These are phyloP conservation scores for Nipponacmea schrenckii DNA, from an alignment of 2,888 invertebrate species.

Conservation along the genomic window DNA sequence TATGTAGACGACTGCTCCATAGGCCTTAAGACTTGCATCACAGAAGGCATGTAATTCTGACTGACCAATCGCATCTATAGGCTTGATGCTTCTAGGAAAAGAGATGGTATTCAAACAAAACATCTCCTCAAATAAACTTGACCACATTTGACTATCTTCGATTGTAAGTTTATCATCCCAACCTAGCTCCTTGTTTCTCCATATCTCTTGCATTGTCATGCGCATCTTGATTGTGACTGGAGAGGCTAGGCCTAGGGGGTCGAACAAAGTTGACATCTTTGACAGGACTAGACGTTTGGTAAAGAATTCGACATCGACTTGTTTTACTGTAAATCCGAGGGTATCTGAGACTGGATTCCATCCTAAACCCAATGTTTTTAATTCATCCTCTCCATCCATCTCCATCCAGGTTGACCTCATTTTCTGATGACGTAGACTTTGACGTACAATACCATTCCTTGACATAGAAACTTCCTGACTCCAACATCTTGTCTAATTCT, in stretches of 20 bases:
- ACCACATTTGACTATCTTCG: slow-evolving; percentile 11
- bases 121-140: background rate
- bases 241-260: background rate
- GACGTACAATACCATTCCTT: slow-evolving; percentile 18
- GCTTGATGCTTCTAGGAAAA: slow-evolving; percentile 9
- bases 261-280: slow-evolving; percentile 8
- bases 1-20: slow-evolving; percentile 4
- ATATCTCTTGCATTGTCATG: slow-evolving; percentile 16
- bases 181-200: slow-evolving; percentile 7
- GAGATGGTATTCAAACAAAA: background rate
- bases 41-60: slow-evolving; percentile 9
- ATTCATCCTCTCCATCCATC: background rate
- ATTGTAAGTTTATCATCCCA: slow-evolving; percentile 12
- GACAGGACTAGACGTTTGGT: slow-evolving; percentile 7
- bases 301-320: background rate
- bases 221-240: slow-evolving; percentile 4
- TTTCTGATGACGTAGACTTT: background rate
- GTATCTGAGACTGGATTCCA: background rate
- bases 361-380: slow-evolving; percentile 11
- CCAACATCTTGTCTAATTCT: slow-evolving; percentile 13
- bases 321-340: background rate
- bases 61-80: background rate
- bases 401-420: background rate
- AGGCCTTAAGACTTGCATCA: slow-evolving; percentile 4
- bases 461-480: slow-evolving; percentile 16